Conservation (phyloP, 1,140 invertebrate genomes). For the Bombus confusus region DNA sequence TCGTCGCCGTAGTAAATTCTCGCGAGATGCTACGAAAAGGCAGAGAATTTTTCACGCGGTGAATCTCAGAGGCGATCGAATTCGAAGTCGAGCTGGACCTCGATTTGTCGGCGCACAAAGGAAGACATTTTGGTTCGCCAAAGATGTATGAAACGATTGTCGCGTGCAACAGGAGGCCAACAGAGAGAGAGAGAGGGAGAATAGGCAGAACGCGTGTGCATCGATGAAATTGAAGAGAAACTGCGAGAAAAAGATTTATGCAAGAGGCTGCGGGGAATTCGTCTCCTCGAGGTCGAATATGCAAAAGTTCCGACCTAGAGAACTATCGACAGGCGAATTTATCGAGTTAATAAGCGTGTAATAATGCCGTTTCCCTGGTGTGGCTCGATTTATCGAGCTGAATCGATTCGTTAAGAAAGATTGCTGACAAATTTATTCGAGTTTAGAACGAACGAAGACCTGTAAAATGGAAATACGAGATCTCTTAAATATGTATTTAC, state of each 20-base stretch:
- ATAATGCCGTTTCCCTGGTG: slow-evolving; percentile 27
- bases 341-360: slow-evolving; percentile 50
- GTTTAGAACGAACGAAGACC: not conserved
- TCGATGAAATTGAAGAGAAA: not conserved
- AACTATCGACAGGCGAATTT: slow-evolving; percentile 46
- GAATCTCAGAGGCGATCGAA: slow-evolving; percentile 18
- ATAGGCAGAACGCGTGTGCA: not conserved
- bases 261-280: not conserved
- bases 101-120: slow-evolving; percentile 33
- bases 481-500: no score
- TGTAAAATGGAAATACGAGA: no score
- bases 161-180: slow-evolving; percentile 40
- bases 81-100: slow-evolving; percentile 21
- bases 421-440: not conserved
- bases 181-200: slow-evolving; percentile 13
- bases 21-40: slow-evolving; percentile 10
- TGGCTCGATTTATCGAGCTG: slow-evolving; percentile 14
- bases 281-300: slow-evolving; percentile 24
- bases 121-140: slow-evolving; percentile 35
- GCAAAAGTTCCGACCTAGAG: not conserved
- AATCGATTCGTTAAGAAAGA: slow-evolving; percentile 9
- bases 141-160: slow-evolving; percentile 62
- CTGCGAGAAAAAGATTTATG: slow-evolving; percentile 33
- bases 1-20: slow-evolving; percentile 38
- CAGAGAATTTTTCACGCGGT: slow-evolving; percentile 50